These are phyloP conservation scores for Crossaster papposus DNA, from an alignment of 53 echinoderm and acorn worm species.

Conservation along the genomic window DNA sequence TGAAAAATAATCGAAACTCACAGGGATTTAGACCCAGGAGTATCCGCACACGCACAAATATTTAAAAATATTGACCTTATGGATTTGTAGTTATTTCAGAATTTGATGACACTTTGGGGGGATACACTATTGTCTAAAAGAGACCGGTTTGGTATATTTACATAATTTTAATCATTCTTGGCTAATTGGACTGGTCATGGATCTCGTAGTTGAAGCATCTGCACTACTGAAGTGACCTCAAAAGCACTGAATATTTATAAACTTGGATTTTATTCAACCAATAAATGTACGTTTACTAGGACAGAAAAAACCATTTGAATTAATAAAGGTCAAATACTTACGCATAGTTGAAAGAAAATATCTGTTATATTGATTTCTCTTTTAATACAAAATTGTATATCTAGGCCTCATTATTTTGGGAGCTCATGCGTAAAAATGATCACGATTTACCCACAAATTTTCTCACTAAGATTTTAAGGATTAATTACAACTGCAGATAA, in stretches of 20 bases:
- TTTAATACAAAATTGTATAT: background rate
- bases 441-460: background rate
- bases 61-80: too few relatives aligned
- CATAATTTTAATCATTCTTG: background rate
- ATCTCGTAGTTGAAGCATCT: background rate
- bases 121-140: too few relatives aligned
- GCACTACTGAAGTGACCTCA: background rate
- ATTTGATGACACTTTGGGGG: too few relatives aligned
- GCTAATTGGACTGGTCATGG: background rate
- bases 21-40: too few relatives aligned
- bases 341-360: too few relatives aligned
- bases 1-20: too few relatives aligned
- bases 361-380: background rate
- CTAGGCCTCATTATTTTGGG: background rate
- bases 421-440: background rate
- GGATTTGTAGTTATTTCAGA: too few relatives aligned
- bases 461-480: background rate
- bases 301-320: background rate
- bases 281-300: background rate
- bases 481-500: background rate
- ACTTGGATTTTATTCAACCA: background rate
- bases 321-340: background rate
- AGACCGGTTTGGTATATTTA: too few relatives aligned
- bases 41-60: too few relatives aligned
- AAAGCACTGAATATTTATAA: background rate